A percentile compares a stretch with the other conserved stretches of the same genome.
Conservation (phyloP, 2,113 vertebrate genomes). For the Pedetes capensis region DNA sequence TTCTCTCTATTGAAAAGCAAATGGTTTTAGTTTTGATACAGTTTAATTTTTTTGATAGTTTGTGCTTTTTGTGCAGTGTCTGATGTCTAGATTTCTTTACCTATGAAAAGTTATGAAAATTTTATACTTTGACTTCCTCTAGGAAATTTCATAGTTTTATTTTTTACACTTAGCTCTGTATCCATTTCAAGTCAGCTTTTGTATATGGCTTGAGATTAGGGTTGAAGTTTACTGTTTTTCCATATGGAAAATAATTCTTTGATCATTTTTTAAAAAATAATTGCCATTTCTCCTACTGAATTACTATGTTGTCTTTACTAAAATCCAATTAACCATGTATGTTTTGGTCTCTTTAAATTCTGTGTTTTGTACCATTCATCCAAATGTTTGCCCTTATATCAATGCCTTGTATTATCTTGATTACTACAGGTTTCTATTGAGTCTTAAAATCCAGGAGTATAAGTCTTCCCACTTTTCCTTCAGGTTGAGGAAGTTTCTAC, state of each 20-base stretch:
- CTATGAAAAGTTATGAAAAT: background rate
- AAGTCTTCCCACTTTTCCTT: background rate
- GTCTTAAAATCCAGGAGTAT: background rate
- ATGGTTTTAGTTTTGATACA: background rate
- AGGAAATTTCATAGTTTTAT: background rate
- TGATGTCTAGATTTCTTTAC: background rate
- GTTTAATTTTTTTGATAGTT: background rate
- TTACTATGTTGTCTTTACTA: background rate
- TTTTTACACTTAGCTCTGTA: background rate
- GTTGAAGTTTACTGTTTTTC: background rate
- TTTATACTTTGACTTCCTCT: background rate
- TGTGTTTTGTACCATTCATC: background rate
- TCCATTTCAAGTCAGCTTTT: background rate
- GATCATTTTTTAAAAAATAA: background rate
- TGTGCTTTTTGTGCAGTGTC: background rate
- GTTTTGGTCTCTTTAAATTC: background rate
- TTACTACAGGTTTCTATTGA: background rate
- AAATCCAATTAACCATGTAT: background rate
- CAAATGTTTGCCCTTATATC: background rate
- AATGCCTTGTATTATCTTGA: background rate
- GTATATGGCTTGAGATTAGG: background rate
- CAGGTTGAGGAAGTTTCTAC: background rate
- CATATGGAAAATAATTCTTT: background rate
- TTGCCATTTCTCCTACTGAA: background rate
- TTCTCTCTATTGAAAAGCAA: background rate